A percentile compares a stretch with the other conserved stretches of the same genome.
phyloP scores from a whole-genome alignment of 1,140 invertebrate species.

The Teleogryllus occipitalis region DNA sequence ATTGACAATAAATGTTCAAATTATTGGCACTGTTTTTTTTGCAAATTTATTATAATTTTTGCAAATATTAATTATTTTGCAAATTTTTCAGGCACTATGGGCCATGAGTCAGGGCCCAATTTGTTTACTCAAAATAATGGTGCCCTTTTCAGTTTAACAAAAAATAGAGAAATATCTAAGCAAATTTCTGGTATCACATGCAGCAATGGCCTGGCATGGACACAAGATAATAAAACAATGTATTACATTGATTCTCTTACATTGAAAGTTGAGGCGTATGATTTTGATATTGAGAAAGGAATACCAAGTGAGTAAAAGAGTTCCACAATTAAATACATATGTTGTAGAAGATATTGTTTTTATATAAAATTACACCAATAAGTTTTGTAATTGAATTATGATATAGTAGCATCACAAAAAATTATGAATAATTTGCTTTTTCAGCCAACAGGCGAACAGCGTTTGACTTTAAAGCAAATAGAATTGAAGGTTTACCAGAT shows the following conservation, averaged over 20 bases:
- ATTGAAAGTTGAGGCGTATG: constrained; percentile 25
- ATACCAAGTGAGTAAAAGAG: constrained; percentile 27
- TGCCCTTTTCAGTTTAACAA: constrained; percentile 45
- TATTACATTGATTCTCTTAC: constrained; percentile 48
- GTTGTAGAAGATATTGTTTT: not conserved
- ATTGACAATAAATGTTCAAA: too few relatives aligned
- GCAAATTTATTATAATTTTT: too few relatives aligned
- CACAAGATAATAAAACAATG: constrained; percentile 54
- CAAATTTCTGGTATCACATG: constrained; percentile 44
- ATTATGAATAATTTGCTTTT: not conserved
- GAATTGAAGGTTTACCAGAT: constrained; percentile 33
- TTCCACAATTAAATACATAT: not conserved
- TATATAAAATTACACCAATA: not conserved
- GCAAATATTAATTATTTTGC: not conserved
- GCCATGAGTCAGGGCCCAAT: constrained; percentile 43
- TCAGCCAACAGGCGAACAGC: constrained; percentile 29
- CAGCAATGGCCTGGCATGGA: constrained; percentile 79
- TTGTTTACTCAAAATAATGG: constrained; percentile 44
- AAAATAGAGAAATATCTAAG: constrained; percentile 7
- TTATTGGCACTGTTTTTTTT: too few relatives aligned
- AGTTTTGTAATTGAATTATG: not conserved
- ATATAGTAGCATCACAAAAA: not conserved
- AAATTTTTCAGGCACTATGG: constrained; percentile 57
- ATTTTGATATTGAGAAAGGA: constrained; percentile 27
- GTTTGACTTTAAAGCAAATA: constrained; percentile 27